phyloP scores from a whole-genome alignment of 2,797 vertebrate species.

The Peromyscus eremicus region DNA sequence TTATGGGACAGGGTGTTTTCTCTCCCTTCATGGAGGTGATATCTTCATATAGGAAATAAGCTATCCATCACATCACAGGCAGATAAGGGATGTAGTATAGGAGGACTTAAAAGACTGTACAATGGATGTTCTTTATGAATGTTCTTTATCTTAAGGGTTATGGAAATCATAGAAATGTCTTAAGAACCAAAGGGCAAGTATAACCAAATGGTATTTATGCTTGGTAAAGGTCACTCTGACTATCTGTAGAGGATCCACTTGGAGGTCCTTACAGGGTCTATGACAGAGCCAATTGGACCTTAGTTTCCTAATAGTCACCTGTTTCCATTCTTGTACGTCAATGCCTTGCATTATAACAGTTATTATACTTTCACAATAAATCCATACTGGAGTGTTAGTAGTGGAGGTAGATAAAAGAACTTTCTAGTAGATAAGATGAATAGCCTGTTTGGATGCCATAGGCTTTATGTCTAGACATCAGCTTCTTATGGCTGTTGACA shows the following conservation, averaged over 20 bases:
- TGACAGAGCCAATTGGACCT: not conserved
- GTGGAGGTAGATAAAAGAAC: not conserved
- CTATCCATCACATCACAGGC: not conserved
- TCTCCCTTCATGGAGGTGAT: not conserved
- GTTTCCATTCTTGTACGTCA: not conserved
- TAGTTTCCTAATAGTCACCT: not conserved
- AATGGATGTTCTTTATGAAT: not conserved
- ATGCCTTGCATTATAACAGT: not conserved
- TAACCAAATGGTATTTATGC: not conserved
- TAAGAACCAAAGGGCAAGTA: not conserved
- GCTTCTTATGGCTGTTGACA: not conserved
- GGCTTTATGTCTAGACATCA: not conserved
- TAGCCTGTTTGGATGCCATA: not conserved
- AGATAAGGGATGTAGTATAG: not conserved
- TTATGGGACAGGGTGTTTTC: not conserved
- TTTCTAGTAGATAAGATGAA: not conserved
- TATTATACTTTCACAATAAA: slow-evolving; percentile 32
- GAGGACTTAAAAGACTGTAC: not conserved
- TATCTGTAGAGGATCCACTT: not conserved
- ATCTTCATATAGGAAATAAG: not conserved
- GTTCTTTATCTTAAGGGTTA: slow-evolving; percentile 6
- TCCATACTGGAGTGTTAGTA: not conserved
- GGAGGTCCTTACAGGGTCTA: not conserved
- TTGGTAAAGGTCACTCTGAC: not conserved
- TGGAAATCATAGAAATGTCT: not conserved